phyloP scores from a whole-genome alignment of 2,113 vertebrate species.

The Brevimyrus niger region DNA sequence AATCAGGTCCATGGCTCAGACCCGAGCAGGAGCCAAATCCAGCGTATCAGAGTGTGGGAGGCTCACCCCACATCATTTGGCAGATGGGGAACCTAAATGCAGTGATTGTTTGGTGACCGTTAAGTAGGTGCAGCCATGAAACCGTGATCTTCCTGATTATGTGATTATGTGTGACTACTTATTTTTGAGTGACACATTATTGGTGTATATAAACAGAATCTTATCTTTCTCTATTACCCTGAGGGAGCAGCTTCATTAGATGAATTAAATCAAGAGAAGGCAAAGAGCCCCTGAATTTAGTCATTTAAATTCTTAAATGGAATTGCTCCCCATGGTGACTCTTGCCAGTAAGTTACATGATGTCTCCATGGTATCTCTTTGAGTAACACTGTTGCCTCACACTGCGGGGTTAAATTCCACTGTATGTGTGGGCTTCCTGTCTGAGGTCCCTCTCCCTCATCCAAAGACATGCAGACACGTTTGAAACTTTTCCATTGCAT shows the following conservation, averaged over 20 bases:
- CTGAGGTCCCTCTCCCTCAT: neutral
- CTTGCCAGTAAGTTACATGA: neutral
- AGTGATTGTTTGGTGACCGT: neutral
- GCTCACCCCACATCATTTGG: neutral
- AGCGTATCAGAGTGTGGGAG: too few species aligned
- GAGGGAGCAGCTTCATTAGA: neutral
- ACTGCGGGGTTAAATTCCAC: neutral
- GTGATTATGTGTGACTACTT: neutral
- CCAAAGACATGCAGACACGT: neutral
- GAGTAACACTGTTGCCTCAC: neutral
- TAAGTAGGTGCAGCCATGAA: neutral
- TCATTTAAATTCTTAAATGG: neutral
- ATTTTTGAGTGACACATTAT: neutral
- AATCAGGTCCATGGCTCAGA: neutral
- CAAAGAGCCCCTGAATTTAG: neutral
- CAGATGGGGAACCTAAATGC: neutral
- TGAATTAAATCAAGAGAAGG: neutral
- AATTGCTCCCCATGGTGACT: neutral
- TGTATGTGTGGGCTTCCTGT: neutral
- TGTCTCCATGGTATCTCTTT: neutral
- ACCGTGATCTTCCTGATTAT: neutral
- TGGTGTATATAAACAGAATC: neutral
- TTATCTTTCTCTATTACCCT: neutral
- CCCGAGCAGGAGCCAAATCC: neutral
- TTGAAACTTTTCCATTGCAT: neutral